phyloP scores from a whole-genome alignment of 2,888 invertebrate genomes.

The Eucera pruinosa region DNA sequence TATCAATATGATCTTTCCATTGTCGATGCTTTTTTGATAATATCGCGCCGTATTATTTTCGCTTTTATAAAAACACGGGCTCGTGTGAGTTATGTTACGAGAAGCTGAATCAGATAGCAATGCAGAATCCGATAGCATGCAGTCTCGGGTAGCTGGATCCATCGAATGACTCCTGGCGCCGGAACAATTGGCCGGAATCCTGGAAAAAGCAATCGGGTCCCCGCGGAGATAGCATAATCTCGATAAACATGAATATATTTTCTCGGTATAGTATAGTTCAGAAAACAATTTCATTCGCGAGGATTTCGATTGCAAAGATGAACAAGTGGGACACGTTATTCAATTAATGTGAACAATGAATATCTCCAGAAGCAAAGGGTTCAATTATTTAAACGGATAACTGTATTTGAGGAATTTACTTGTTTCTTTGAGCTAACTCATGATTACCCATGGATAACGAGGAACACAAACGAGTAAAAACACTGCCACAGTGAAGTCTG shows the following conservation, averaged over 20 bases:
- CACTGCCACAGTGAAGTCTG: not conserved
- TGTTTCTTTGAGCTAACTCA: not conserved
- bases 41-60: too few species aligned
- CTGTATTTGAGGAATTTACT: too few species aligned
- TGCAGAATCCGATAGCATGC: constrained; percentile 10
- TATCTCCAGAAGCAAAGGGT: too few species aligned
- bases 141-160: constrained; percentile 12
- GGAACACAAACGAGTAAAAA: constrained; percentile 2
- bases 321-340: constrained; percentile 2
- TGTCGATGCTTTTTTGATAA: too few species aligned
- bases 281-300: constrained; percentile 16
- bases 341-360: too few species aligned
- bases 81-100: constrained; percentile 10
- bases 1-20: too few species aligned
- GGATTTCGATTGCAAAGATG: not conserved
- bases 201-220: constrained; percentile 24
- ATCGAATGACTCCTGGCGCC: constrained; percentile 46
- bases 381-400: too few species aligned
- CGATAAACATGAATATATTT: constrained; percentile 40
- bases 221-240: constrained; percentile 24
- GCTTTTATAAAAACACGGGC: too few species aligned
- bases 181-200: constrained; percentile 42
- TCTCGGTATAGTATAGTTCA: constrained; percentile 2
- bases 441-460: not conserved
- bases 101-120: constrained; percentile 31